Base-by-base conservation (phyloP, 2,797 vertebrate genomes). In the Gymnoscopelus microlampas region DNA sequence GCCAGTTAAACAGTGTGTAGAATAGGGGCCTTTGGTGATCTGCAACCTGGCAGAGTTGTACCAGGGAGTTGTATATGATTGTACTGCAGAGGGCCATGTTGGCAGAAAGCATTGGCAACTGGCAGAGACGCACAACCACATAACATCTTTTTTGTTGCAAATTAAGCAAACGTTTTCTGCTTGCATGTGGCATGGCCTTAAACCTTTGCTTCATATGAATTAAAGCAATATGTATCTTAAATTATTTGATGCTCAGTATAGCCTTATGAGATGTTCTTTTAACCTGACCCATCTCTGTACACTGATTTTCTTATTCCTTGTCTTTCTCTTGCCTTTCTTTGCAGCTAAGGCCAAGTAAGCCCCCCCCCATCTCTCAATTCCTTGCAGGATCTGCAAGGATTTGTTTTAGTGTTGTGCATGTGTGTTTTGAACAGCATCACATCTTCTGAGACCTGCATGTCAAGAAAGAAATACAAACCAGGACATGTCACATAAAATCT, bases 381-480 rank as follows among this genome's bases (percentile, higher is more conserved):
- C 87, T 81, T 74, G 78, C 87, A 85, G 88, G 86, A 85, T 63
- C 76, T 80, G 88, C 85, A 74, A 83, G 84, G 85, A 85, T 91
- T 91, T 88, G 72, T 85, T 91, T 91, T 91, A 78, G 84, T 92
- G 89, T 92, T 93, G 87, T 93, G 92, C 87, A 88, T 93, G 91
- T 90, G 89, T 93, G 87, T 93, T 92, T 86, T 85, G 77, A 87
- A 84, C 88, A 88, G 85, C 88, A 84, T 72, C 75, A 79, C 89
- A 85, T 92, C 89, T 85, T 87, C 80, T 78, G 81, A 86, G 85
- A 90, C 89, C 87, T 92, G 91, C 90, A 90, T 91, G 92, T 89
- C 89, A 81, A 84, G 85, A 69, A 80, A 66, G 65, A 78, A 81
- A 76, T 66, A 61, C 23, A 32, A 49, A 53, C 24, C 26, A 63